Evolutionary conservation across 2,113 vertebrate species (phyloP), one percentile per base, ranked within the genome.

Genomic region (Percina caprodes): DNA sequence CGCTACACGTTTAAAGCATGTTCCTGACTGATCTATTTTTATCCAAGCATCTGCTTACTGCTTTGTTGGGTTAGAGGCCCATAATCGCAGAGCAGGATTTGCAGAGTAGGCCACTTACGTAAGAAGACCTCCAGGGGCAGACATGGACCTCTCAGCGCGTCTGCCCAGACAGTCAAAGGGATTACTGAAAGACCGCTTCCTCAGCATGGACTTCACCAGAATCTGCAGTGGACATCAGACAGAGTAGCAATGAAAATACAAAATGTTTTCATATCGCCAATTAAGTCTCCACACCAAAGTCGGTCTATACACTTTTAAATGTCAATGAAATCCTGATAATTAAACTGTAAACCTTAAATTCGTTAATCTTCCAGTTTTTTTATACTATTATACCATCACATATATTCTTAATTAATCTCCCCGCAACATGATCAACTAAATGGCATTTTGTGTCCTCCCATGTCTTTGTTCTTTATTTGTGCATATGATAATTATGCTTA

Each of bases 151-250:
- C 89, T 96, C 96, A 19, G 97, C 96, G 73, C 95, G 92, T 56
- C 96, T 93, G 5, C 83, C 80, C 56, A 95, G 95, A 56, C 86
- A 89, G 89, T 99, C 98, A 4, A 98, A 99, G 0, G 98, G 98
- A 84, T 99, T 99, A 69, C 97, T 94, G 88, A 99, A 99, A 72
- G 98, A 99, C 7, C 97, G 97, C 81, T 99, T 99, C 67, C 98
- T 95, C 30, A 99, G 92, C 98, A 99, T 99, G 82, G 97, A 95
- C 92, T 99, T 99, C 74, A 99, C 98, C 23, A 99, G 92, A 90
- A 99, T 99, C 98, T 99, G 90, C 9, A 68, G 66, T 6, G 51
- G 49, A 63, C 35, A 84, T 52, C 54, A 84, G 55, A 71, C 45
- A 82, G 8, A 54, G 39, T 60, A 11, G 26, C 58, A 65, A 1